These are phyloP conservation scores for Drosophila asahinai DNA, from an alignment of 1,140 invertebrate species.

Conservation along the genomic window DNA sequence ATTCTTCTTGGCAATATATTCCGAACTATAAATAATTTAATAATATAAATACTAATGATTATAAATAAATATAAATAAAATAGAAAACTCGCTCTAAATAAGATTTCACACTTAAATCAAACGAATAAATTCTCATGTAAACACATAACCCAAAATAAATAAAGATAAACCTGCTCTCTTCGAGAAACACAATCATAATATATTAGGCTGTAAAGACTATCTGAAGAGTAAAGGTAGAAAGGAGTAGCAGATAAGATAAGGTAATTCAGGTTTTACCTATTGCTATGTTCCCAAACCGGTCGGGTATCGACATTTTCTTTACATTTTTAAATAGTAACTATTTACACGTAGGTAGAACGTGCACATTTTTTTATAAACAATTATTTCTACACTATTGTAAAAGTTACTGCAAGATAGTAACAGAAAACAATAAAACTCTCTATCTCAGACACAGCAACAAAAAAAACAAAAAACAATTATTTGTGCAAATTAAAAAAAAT, in stretches of 20 bases:
- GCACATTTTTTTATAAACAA: neutral
- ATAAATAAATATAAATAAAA: neutral
- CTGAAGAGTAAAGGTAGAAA: neutral
- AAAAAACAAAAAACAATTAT: too few relatives aligned
- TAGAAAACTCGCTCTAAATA: too few relatives aligned
- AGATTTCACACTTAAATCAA: neutral
- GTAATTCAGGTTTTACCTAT: neutral
- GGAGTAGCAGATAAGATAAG: neutral
- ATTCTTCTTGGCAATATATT: constrained; percentile 87
- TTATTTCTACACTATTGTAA: too few relatives aligned
- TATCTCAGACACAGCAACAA: too few relatives aligned
- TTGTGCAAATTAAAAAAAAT: too few relatives aligned
- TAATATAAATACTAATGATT: constrained; percentile 17
- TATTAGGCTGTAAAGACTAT: neutral
- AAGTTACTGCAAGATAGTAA: too few relatives aligned
- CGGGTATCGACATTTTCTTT: neutral
- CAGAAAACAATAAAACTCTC: too few relatives aligned
- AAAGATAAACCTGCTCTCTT: neutral
- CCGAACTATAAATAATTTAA: constrained; percentile 85
- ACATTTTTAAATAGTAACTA: neutral
- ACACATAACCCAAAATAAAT: neutral
- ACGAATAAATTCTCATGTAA: too few relatives aligned
- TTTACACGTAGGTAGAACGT: constrained; percentile 1
- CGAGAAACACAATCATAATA: neutral
- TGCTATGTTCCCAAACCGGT: neutral